Conservation (phyloP, 2,888 invertebrate genomes). For the Muscina levida region DNA sequence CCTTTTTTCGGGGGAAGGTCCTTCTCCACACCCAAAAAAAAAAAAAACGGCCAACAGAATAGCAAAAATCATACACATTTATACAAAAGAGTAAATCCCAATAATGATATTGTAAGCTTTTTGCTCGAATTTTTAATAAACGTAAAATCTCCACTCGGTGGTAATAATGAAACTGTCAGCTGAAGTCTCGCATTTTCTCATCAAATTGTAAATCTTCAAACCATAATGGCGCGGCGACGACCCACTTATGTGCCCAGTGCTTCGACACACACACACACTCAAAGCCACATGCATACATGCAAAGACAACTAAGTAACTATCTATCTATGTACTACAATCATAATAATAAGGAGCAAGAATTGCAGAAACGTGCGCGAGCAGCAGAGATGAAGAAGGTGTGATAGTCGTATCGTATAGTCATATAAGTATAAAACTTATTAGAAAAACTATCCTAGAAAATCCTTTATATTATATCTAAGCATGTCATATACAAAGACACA, state of each 20-base stretch:
- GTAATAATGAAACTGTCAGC: slow-evolving; percentile 78
- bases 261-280: too few relatives aligned
- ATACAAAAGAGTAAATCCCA: slow-evolving; percentile 69
- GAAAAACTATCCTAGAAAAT: slow-evolving; percentile 51
- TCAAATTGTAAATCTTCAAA: slow-evolving; percentile 68
- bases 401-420: slow-evolving; percentile 32
- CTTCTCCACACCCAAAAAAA: too few relatives aligned
- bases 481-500: slow-evolving; percentile 43
- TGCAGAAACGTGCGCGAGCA: not conserved
- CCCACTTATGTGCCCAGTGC: slow-evolving; percentile 61
- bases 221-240: slow-evolving; percentile 48
- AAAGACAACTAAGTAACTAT: not conserved
- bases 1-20: too few relatives aligned
- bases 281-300: too few relatives aligned
- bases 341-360: slow-evolving; percentile 9
- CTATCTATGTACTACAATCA: slow-evolving; percentile 3
- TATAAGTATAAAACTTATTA: slow-evolving; percentile 50
- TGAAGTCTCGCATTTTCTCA: slow-evolving; percentile 78
- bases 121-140: slow-evolving; percentile 67
- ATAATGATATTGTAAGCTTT: slow-evolving; percentile 77
- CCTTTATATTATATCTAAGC: slow-evolving; percentile 42
- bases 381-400: slow-evolving; percentile 14
- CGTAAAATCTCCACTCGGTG: slow-evolving; percentile 70
- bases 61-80: not conserved
- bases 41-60: too few relatives aligned